phyloP scores from a whole-genome alignment of 2,888 invertebrate genomes.

The Aelia acuminata region DNA sequence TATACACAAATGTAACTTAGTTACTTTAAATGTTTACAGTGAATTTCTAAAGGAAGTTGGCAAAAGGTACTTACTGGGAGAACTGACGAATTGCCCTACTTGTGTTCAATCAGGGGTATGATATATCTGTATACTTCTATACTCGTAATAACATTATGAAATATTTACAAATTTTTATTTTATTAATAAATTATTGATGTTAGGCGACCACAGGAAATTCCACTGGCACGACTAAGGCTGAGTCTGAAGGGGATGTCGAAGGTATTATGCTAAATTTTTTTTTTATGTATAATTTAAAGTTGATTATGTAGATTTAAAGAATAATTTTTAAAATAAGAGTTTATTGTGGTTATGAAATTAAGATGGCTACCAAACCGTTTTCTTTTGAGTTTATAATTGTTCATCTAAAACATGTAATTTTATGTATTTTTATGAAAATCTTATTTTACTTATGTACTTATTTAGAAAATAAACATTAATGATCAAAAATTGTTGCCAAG shows the following conservation, averaged over 20 bases:
- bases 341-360: too few species aligned
- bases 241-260: slow-evolving; percentile 6
- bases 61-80: slow-evolving; percentile 29
- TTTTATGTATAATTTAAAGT: not conserved
- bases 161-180: too few species aligned
- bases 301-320: too few species aligned
- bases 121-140: not conserved
- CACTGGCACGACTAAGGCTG: not conserved
- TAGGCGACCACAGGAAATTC: not conserved
- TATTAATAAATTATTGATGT: not conserved
- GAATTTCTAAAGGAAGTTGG: slow-evolving; percentile 56
- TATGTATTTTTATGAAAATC: too few species aligned
- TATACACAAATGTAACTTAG: not conserved
- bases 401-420: too few species aligned
- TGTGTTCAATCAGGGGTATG: not conserved
- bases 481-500: too few species aligned
- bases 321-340: too few species aligned
- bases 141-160: not conserved
- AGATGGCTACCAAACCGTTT: too few species aligned
- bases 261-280: not conserved
- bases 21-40: not conserved
- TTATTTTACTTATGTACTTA: too few species aligned
- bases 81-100: not conserved
- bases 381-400: too few species aligned
- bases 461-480: too few species aligned